Conservation (phyloP, 2,888 invertebrate species). For the Habroteleia sp. region DNA sequence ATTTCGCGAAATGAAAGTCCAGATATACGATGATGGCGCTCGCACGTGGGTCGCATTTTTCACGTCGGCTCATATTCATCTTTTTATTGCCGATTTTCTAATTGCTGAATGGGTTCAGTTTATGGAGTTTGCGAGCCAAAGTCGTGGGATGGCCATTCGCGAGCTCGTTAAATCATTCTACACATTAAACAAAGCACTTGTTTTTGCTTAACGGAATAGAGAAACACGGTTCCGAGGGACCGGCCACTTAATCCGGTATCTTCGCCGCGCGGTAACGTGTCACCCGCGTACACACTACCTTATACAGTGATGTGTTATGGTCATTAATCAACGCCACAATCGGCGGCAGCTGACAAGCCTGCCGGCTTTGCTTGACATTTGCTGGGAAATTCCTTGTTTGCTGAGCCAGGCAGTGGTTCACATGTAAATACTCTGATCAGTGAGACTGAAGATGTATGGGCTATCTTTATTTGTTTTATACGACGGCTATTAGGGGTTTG, state of each 20-base stretch:
- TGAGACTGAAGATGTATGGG: too few relatives aligned
- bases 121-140: too few relatives aligned
- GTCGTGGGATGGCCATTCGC: too few relatives aligned
- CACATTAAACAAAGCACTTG: too few relatives aligned
- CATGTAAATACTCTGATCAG: too few relatives aligned
- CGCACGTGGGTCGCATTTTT: slow-evolving; percentile 47
- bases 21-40: slow-evolving; percentile 19
- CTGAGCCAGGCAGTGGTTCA: too few relatives aligned
- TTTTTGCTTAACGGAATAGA: too few relatives aligned
- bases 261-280: slow-evolving; percentile 5
- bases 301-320: slow-evolving; percentile 53
- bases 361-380: slow-evolving; percentile 49
- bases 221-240: too few relatives aligned
- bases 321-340: slow-evolving; percentile 63
- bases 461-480: slow-evolving; percentile 22
- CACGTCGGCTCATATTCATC: slow-evolving; percentile 27
- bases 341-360: slow-evolving; percentile 51
- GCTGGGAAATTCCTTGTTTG: slow-evolving; percentile 46
- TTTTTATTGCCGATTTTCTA: slow-evolving; percentile 49
- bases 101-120: too few relatives aligned
- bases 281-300: slow-evolving; percentile 47
- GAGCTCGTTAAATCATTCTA: too few relatives aligned
- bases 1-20: slow-evolving; percentile 51
- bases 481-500: too few relatives aligned
- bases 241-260: too few relatives aligned